phyloP scores from a whole-genome alignment of 2,797 vertebrate genomes.

The Chromobotia macracanthus region DNA sequence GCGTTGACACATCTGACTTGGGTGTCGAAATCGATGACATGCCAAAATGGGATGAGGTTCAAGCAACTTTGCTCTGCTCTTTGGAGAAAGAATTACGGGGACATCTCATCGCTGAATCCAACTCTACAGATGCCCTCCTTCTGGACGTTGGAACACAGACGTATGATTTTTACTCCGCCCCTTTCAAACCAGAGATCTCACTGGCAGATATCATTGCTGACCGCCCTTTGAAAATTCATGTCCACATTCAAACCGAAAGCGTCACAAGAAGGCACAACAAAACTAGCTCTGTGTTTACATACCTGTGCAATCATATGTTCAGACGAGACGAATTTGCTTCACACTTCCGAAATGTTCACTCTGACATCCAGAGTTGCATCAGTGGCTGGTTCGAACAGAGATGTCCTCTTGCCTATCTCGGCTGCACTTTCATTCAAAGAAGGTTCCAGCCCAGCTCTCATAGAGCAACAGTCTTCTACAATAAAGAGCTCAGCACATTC shows the following conservation, averaged over 20 bases:
- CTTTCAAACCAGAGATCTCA: conserved; percentile 78
- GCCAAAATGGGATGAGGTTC: conserved; percentile 85
- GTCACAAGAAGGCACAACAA: conserved; percentile 92
- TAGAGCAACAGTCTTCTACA: conserved; percentile 78
- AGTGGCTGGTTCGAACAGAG: conserved; percentile 91
- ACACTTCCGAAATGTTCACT: conserved; percentile 91
- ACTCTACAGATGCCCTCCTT: conserved; percentile 78
- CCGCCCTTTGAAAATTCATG: conserved; percentile 77
- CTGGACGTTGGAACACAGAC: conserved; percentile 91
- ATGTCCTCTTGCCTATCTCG: conserved; percentile 91
- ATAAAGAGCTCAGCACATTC: conserved; percentile 79
- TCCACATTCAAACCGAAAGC: conserved; percentile 87
- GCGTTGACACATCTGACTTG: conserved; percentile 90
- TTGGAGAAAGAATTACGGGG: conserved; percentile 91
- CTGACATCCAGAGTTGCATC: conserved; percentile 88
- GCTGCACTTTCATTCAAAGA: conserved; percentile 89
- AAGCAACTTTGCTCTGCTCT: conserved; percentile 87
- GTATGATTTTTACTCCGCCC: conserved; percentile 83
- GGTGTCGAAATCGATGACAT: conserved; percentile 76
- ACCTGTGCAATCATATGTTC: conserved; percentile 88
- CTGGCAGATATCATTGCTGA: conserved; percentile 79
- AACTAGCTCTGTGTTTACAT: conserved; percentile 89
- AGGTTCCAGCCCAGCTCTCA: conserved; percentile 84
- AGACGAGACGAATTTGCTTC: conserved; percentile 86
- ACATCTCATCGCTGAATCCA: conserved; percentile 87